Conservation (phyloP, 2,888 invertebrate species). For the Molanna angustata region DNA sequence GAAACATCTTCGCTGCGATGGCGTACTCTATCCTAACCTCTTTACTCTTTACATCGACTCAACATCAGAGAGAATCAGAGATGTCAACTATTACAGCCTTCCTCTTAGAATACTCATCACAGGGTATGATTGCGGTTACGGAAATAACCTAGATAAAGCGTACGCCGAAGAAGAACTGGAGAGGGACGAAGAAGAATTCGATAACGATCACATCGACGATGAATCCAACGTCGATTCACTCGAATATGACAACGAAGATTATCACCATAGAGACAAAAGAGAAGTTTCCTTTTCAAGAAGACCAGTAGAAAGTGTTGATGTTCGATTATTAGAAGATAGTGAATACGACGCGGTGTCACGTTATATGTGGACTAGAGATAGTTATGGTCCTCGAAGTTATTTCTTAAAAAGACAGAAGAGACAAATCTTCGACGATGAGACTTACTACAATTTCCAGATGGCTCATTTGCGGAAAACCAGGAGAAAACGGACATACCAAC, state of each 20-base stretch:
- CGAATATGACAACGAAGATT: conserved; percentile 30
- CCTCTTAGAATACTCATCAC: conserved; percentile 74
- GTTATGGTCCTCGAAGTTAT: conserved; percentile 4
- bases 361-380: conserved; percentile 1
- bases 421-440: conserved; percentile 28
- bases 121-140: conserved; percentile 66
- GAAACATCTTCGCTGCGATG: conserved; percentile 72
- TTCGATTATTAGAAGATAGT: conserved; percentile 49
- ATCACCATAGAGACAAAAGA: conserved; percentile 46
- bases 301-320: conserved; percentile 46
- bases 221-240: conserved; percentile 35
- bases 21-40: conserved; percentile 77
- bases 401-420: conserved; percentile 20
- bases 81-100: conserved; percentile 80
- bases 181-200: conserved; percentile 55
- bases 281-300: conserved; percentile 34
- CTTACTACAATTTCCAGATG: conserved; percentile 30
- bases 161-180: conserved; percentile 59
- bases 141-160: conserved; percentile 50
- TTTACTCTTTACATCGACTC: conserved; percentile 87
- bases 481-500: conserved; percentile 37
- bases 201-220: conserved; percentile 36
- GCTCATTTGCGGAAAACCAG: conserved; percentile 30
- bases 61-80: conserved; percentile 71
- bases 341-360: conserved; percentile 35